phyloP scores from a whole-genome alignment of 2,113 vertebrate species.

The Calcarius ornatus region DNA sequence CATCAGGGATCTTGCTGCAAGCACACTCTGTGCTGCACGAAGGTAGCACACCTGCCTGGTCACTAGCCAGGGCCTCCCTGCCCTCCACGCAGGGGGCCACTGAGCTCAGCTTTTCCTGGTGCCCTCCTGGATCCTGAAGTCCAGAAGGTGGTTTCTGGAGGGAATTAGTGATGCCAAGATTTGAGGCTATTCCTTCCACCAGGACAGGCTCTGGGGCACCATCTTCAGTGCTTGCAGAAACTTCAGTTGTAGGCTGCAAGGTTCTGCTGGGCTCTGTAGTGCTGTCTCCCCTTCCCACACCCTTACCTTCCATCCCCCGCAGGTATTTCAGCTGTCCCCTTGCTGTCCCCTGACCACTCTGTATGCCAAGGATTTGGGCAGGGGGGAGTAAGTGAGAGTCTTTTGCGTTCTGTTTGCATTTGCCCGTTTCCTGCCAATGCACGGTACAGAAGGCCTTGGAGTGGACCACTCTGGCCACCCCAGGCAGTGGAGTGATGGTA shows the following conservation, averaged over 20 bases:
- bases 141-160: conserved; percentile 37
- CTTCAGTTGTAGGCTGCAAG: conserved; percentile 36
- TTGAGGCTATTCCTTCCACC: conserved; percentile 46
- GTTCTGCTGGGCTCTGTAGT: conserved; percentile 33
- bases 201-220: conserved; percentile 53
- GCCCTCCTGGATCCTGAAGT: conserved; percentile 57
- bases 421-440: conserved; percentile 94
- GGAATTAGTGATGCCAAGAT: conserved; percentile 29
- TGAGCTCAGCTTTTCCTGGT: conserved; percentile 23
- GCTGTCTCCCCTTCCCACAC: conserved; percentile 55
- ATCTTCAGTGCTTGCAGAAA: conserved; percentile 64
- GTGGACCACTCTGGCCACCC: conserved; percentile 94
- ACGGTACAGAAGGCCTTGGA: conserved; percentile 97
- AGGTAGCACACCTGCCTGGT: not conserved
- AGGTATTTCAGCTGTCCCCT: conserved; percentile 74
- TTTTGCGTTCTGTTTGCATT: conserved; percentile 84
- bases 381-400: conserved; percentile 82
- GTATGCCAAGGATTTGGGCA: conserved; percentile 92
- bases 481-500: conserved; percentile 84
- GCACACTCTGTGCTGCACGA: not conserved
- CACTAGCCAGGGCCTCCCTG: not conserved
- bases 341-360: conserved; percentile 78
- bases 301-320: conserved; percentile 56
- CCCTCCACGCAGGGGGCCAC: not conserved
- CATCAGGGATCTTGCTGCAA: conserved; percentile 66